These are phyloP conservation scores for Dynastes hyllus DNA, from an alignment of 2,888 invertebrate species.

Conservation along the genomic window DNA sequence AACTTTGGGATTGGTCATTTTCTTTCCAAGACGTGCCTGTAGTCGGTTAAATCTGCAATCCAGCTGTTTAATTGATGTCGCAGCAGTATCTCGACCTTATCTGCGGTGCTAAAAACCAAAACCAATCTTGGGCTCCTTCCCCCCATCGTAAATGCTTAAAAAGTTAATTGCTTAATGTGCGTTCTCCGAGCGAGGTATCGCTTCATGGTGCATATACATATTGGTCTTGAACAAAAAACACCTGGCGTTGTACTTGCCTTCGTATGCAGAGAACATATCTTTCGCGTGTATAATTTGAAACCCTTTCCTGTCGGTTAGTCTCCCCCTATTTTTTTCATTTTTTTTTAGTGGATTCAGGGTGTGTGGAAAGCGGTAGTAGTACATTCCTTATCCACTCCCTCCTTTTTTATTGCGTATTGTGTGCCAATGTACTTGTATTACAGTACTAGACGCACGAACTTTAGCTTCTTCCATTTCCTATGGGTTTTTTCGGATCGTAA, in stretches of 20 bases:
- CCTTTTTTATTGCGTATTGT: slow-evolving; percentile 20
- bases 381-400: slow-evolving; percentile 37
- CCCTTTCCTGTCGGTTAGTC: slow-evolving; percentile 26
- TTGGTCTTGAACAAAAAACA: slow-evolving; percentile 26
- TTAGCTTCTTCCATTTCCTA: slow-evolving; percentile 36
- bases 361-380: slow-evolving; percentile 34
- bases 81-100: slow-evolving; percentile 28
- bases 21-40: slow-evolving; percentile 11
- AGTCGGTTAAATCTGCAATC: slow-evolving; percentile 38
- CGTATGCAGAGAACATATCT: slow-evolving; percentile 8
- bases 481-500: slow-evolving; percentile 20
- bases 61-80: slow-evolving; percentile 41
- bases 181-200: background rate
- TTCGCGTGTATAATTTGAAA: slow-evolving; percentile 15
- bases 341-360: slow-evolving; percentile 18
- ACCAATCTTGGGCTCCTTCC: background rate
- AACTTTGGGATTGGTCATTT: slow-evolving; percentile 19
- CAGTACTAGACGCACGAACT: slow-evolving; percentile 25
- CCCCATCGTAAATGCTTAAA: background rate
- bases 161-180: slow-evolving; percentile 41
- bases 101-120: slow-evolving; percentile 3
- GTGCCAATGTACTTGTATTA: slow-evolving; percentile 18
- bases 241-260: slow-evolving; percentile 31
- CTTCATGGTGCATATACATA: background rate
- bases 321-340: slow-evolving; percentile 6